Evolutionary conservation across 2,113 vertebrate species (phyloP).

Genomic region (Apeltes quadracus): DNA sequence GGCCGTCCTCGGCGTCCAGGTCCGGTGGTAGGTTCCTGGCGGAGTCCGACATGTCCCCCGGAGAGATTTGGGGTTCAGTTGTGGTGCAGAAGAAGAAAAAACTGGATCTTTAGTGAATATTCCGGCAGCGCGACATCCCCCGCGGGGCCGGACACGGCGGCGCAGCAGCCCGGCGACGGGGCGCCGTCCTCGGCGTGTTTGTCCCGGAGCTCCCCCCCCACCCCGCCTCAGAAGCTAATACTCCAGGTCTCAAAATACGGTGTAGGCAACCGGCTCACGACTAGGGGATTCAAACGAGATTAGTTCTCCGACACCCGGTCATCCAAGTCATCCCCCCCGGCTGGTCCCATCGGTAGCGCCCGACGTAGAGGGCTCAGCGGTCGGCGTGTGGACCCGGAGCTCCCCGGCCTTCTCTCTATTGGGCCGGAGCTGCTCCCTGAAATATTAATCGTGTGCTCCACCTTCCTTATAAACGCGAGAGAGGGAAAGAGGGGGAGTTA

Average conservation of each 20-base stretch:
- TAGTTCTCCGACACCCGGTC: not conserved
- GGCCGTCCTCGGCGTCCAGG: constrained; percentile 45
- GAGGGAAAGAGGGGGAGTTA: rapidly evolving
- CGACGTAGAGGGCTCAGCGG: constrained; percentile 38
- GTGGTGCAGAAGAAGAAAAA: not conserved
- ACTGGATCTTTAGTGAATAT: not conserved
- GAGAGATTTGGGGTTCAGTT: not conserved
- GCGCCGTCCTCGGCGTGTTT: constrained; percentile 30
- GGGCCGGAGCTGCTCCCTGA: not conserved
- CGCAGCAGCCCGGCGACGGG: constrained; percentile 16
- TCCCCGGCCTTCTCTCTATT: not conserved
- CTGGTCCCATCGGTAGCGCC: constrained; percentile 46
- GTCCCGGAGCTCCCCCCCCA: not conserved
- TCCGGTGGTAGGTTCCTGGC: constrained; percentile 45
- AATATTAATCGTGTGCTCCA: not conserved
- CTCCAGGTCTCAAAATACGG: not conserved
- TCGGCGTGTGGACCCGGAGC: constrained; percentile 9
- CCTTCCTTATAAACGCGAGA: too few relatives aligned
- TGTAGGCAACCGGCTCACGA: not conserved
- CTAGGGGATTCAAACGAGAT: not conserved
- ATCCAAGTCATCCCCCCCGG: constrained; percentile 28
- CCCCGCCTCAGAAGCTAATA: not conserved
- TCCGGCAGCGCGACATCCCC: constrained; percentile 22
- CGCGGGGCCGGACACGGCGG: constrained; percentile 37
- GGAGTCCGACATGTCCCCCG: constrained; percentile 74